Conservation (phyloP, 1,140 invertebrate species). For the Doryteuthis pealeii region DNA sequence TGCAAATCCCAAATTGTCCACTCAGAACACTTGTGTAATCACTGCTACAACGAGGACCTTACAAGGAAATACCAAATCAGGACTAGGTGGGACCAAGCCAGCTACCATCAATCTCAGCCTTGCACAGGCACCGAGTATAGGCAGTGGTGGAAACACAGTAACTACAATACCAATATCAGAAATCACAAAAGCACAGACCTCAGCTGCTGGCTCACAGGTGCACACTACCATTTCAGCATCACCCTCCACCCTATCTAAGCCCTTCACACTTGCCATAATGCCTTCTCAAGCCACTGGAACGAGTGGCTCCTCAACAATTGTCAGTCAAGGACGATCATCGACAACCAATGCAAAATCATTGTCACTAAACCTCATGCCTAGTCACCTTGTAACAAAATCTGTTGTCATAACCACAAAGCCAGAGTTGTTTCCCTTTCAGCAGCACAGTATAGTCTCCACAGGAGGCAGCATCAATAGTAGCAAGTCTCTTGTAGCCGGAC, state of each 20-base stretch:
- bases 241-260: background rate
- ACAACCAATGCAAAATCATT: background rate
- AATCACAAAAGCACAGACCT: constrained; percentile 1
- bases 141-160: background rate
- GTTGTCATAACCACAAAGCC: constrained; percentile 12
- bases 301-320: background rate
- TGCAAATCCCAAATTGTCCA: background rate
- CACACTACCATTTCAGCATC: background rate
- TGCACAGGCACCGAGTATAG: constrained; percentile 4
- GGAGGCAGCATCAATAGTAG: background rate
- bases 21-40: background rate
- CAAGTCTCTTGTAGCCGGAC: constrained; percentile 13
- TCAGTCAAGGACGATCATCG: background rate
- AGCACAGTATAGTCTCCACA: background rate
- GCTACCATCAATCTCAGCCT: constrained; percentile 21
- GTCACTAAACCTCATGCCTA: background rate
- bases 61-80: constrained; percentile 7
- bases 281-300: constrained; percentile 8
- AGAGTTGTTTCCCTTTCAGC: background rate
- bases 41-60: background rate
- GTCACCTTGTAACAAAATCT: constrained; percentile 7
- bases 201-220: background rate
- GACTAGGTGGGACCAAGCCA: constrained; percentile 19
- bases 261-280: constrained; percentile 2
- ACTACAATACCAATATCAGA: constrained; percentile 2